A percentile compares a stretch with the other conserved stretches of the same genome.
phyloP scores from a whole-genome alignment of 2,113 vertebrate species.

The Datnioides undecimradiatus region DNA sequence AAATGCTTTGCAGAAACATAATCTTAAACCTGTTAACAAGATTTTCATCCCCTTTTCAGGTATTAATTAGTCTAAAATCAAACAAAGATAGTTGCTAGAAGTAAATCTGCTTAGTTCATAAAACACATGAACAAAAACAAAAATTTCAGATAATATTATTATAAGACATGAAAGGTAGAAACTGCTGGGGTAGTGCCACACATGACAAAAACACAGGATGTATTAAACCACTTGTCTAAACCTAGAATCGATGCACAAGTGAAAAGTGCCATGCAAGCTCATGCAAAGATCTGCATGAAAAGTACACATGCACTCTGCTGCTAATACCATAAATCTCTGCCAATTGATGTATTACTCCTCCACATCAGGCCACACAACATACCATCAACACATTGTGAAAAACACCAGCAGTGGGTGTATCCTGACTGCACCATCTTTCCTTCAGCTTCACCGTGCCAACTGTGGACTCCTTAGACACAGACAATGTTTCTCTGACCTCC shows the following conservation, averaged over 20 bases:
- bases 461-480: neutral
- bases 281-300: neutral
- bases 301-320: slow-evolving; percentile 32
- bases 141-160: neutral
- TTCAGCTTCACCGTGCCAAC: slow-evolving; percentile 33
- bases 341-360: slow-evolving; percentile 21
- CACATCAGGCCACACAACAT: slow-evolving; percentile 50
- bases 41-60: neutral
- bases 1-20: too few species aligned
- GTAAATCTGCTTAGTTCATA: neutral
- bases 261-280: neutral
- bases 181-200: neutral
- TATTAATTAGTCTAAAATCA: neutral
- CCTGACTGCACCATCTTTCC: slow-evolving; percentile 1
- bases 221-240: neutral
- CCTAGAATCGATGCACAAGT: neutral
- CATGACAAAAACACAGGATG: neutral
- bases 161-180: neutral
- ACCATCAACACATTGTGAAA: slow-evolving; percentile 68
- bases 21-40: too few species aligned
- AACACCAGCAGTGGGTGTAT: slow-evolving; percentile 28
- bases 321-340: slow-evolving; percentile 46
- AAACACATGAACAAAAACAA: neutral
- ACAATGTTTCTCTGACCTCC: slow-evolving; percentile 45
- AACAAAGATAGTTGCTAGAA: neutral